Conservation (phyloP, 1,140 invertebrate genomes). For the Phocides pigmalion region DNA sequence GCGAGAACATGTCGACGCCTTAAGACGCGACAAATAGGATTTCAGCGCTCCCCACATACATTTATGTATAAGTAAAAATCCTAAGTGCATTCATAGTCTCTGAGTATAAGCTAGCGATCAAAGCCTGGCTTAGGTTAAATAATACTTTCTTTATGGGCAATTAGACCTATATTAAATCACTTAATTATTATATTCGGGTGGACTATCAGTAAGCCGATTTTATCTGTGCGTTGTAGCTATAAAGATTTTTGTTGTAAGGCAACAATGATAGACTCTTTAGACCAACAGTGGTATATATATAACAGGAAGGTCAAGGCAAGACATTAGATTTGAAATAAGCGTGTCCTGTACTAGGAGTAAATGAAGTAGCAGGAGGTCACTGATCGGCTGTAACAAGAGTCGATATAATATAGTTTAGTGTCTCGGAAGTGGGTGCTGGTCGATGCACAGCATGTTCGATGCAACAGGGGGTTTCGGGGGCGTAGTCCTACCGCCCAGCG, state of each 20-base stretch:
- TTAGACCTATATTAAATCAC: no score
- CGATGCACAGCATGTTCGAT: constrained; percentile 54
- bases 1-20: constrained; percentile 2
- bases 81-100: constrained; percentile 1
- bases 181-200: no score
- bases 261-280: no score
- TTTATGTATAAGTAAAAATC: constrained; percentile 7
- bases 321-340: constrained; percentile 13
- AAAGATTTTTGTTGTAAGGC: no score
- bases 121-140: not conserved
- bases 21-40: constrained; percentile 10
- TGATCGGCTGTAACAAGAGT: constrained; percentile 35
- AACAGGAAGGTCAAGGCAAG: no score
- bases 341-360: constrained; percentile 46
- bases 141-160: no score
- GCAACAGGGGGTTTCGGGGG: constrained; percentile 44
- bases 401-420: constrained; percentile 36
- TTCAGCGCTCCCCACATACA: not conserved
- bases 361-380: constrained; percentile 40
- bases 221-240: no score
- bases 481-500: constrained; percentile 46
- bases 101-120: not conserved
- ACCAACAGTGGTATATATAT: no score
- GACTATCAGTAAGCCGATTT: no score
- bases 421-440: constrained; percentile 59